phyloP scores from a whole-genome alignment of 2,113 vertebrate species.

The Larimichthys polyactis region DNA sequence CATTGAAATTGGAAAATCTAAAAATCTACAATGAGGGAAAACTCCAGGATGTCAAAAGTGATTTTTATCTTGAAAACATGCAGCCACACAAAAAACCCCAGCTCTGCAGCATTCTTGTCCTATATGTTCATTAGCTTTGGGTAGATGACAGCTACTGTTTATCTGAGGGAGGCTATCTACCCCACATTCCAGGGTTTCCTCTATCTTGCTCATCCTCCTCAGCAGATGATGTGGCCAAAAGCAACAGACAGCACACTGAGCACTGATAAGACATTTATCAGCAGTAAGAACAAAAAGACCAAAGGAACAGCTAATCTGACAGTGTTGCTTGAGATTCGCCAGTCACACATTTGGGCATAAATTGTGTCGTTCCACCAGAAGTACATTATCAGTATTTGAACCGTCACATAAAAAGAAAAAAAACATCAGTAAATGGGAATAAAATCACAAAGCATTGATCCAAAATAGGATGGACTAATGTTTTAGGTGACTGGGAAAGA shows the following conservation, averaged over 20 bases:
- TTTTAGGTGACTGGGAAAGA: no score
- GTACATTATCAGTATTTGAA: background rate
- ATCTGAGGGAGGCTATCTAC: conserved; percentile 46
- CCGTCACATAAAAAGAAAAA: background rate
- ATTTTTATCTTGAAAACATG: conserved; percentile 31
- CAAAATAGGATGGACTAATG: background rate
- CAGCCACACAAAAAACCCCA: background rate
- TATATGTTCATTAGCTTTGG: conserved; percentile 19
- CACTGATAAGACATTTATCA: conserved; percentile 72
- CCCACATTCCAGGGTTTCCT: conserved; percentile 66
- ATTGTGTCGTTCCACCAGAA: background rate
- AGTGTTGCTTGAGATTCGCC: conserved; percentile 53
- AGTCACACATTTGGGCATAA: conserved; percentile 16
- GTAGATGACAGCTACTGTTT: conserved; percentile 43
- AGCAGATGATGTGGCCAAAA: conserved; percentile 64
- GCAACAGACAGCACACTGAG: conserved; percentile 58
- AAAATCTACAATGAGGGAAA: background rate
- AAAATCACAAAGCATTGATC: background rate
- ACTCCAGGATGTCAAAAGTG: background rate
- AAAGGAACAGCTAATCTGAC: conserved; percentile 44
- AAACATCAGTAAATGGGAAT: background rate
- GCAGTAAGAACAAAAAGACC: conserved; percentile 65
- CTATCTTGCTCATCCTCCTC: conserved; percentile 66
- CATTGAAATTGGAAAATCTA: background rate
- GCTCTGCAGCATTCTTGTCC: conserved; percentile 15